These are phyloP conservation scores for Drosophila neotestacea DNA, from an alignment of 2,888 invertebrate genomes.

Conservation along the genomic window DNA sequence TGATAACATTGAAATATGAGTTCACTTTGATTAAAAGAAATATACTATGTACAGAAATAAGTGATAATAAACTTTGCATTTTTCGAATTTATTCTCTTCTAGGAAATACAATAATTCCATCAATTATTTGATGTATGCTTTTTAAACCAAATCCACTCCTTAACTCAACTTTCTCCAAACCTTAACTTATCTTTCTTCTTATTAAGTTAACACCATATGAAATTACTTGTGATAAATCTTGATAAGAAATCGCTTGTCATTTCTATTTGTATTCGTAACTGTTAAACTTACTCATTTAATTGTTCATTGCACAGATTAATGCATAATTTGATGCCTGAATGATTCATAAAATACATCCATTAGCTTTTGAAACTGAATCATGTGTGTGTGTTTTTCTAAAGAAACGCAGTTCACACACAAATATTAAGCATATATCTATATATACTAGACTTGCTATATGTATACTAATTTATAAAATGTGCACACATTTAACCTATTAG, in stretches of 20 bases:
- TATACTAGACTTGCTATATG: neutral
- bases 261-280: neutral
- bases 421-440: constrained; percentile 17
- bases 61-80: neutral
- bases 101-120: neutral
- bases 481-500: constrained; percentile 36
- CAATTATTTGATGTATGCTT: too few relatives aligned
- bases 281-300: constrained; percentile 9
- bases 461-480: constrained; percentile 18
- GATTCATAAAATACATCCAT: constrained; percentile 46
- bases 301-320: constrained; percentile 18
- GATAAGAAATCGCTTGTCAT: constrained; percentile 1
- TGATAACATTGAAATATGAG: constrained; percentile 8
- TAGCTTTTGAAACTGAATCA: constrained; percentile 21
- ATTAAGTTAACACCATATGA: neutral
- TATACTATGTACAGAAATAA: neutral
- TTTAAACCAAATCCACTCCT: neutral
- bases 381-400: constrained; percentile 2
- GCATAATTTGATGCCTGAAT: constrained; percentile 23
- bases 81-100: neutral
- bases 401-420: constrained; percentile 40
- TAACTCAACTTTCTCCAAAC: neutral
- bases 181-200: neutral
- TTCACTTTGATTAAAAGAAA: neutral
- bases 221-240: neutral